Evolutionary conservation across 2,113 vertebrate species (phyloP).

Genomic region (Eubucco bourcierii): DNA sequence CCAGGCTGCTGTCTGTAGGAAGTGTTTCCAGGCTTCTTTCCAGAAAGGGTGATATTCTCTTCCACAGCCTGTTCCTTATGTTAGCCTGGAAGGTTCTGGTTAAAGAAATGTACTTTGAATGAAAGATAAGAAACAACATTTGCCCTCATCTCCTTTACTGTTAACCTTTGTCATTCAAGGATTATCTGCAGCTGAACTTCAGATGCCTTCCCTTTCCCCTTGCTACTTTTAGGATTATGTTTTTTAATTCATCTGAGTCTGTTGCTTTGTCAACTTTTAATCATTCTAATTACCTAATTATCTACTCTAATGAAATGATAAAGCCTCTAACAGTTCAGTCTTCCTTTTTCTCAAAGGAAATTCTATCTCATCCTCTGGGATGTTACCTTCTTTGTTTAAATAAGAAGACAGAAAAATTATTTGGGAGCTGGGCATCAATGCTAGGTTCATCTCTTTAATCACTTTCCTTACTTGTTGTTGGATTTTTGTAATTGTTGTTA

Average conservation of each 20-base stretch:
- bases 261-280: constrained; percentile 61
- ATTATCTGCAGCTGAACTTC: background rate
- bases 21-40: constrained; percentile 55
- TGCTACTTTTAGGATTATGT: constrained; percentile 1
- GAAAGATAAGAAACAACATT: constrained; percentile 10
- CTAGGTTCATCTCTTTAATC: background rate
- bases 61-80: constrained; percentile 36
- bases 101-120: constrained; percentile 6
- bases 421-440: background rate
- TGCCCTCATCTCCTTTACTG: background rate
- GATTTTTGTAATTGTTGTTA: background rate
- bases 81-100: constrained; percentile 33
- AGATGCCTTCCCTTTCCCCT: background rate
- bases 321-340: constrained; percentile 18
- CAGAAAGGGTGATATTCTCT: constrained; percentile 41
- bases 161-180: constrained; percentile 34
- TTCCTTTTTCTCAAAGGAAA: constrained; percentile 37
- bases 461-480: background rate
- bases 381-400: constrained; percentile 26
- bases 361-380: background rate
- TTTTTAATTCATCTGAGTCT: constrained; percentile 30
- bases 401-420: constrained; percentile 1
- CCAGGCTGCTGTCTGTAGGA: constrained; percentile 40
- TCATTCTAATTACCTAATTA: constrained; percentile 62
- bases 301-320: constrained; percentile 52